Base-by-base conservation (phyloP, 2,797 vertebrate genomes). In the Enteromius thamalakanensis region DNA sequence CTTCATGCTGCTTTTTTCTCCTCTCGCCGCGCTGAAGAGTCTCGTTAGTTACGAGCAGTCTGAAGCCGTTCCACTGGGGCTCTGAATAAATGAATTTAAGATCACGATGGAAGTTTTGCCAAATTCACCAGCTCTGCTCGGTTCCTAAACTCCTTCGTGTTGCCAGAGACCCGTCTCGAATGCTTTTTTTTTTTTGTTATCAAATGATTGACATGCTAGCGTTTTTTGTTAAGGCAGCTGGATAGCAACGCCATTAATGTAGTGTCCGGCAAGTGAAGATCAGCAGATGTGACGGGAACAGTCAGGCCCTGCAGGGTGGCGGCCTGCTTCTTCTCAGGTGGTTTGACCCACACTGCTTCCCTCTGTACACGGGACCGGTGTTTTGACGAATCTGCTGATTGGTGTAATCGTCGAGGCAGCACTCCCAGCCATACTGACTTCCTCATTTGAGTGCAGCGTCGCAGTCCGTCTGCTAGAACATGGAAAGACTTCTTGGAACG, bases 401-500 rank as follows among this genome's bases (percentile, higher is more conserved):
- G 83, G 78, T 81, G 84, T 71, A 82, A 87, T 87, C 34, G 65
- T 68, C 87, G 82, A 86, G 87, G 85, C 89, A 86, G 86, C 69
- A 76, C 80, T 82, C 85, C 89, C 79, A 32, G 65, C 71, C 75
- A 79, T 82, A 84, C 90, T 69, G 75, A 67, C 77, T 64, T 75
- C 49, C 89, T 92, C 87, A 86, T 93, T 91, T 91, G 89, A 91
- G 91, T 92, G 89, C 89, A 89, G 89, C 90, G 85, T 89, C 85
- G 88, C 88, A 91, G 90, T 89, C 91, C 90, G 90, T 90, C 85
- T 86, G 84, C 79, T 86, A 87, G 89, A 93, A 89, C 90, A 91
- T 87, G 88, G 89, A 90, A 90, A 91, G 89, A 90, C 90, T 91
- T 92, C 92, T 87, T 90, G 90, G 91, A 86, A 92, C 86, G 86